Conservation (phyloP, 2,888 invertebrate species). For the Chromoteleia sp. region DNA sequence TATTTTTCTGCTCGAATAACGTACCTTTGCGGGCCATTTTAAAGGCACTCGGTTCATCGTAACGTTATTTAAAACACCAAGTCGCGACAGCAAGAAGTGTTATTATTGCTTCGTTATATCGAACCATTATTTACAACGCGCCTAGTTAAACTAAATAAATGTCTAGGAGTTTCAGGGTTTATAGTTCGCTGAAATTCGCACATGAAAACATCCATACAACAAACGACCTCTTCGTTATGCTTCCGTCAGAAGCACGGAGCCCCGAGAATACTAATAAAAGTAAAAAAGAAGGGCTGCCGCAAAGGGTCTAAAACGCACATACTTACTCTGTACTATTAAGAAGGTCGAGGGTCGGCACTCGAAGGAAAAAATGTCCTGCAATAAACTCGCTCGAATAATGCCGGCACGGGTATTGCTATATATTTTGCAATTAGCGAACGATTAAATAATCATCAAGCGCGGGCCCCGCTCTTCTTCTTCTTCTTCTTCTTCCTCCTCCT, state of each 20-base stretch:
- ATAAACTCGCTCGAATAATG: constrained; percentile 58
- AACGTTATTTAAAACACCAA: too few relatives aligned
- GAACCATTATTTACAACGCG: constrained; percentile 25
- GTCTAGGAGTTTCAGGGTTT: constrained; percentile 24
- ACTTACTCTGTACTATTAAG: constrained; percentile 59
- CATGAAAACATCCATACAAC: constrained; percentile 46
- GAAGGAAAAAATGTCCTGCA: constrained; percentile 54
- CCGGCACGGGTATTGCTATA: constrained; percentile 34
- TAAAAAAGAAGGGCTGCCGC: constrained; percentile 51
- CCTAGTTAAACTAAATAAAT: constrained; percentile 28
- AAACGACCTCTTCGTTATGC: constrained; percentile 46
- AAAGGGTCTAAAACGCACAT: constrained; percentile 63
- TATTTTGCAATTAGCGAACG: constrained; percentile 61
- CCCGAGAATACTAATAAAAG: constrained; percentile 48
- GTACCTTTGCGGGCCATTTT: too few relatives aligned
- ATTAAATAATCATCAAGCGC: constrained; percentile 65
- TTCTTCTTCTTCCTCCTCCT: too few relatives aligned
- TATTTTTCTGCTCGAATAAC: too few relatives aligned
- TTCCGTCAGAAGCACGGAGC: constrained; percentile 35
- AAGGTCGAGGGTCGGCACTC: constrained; percentile 62
- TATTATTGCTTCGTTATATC: background rate
- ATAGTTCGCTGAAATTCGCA: constrained; percentile 41
- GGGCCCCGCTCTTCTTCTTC: constrained; percentile 8
- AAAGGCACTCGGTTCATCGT: too few relatives aligned
- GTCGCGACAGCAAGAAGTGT: too few relatives aligned